These are phyloP conservation scores for Halcyon chelicuti DNA, from an alignment of 2,797 vertebrate genomes.

Conservation along the genomic window DNA sequence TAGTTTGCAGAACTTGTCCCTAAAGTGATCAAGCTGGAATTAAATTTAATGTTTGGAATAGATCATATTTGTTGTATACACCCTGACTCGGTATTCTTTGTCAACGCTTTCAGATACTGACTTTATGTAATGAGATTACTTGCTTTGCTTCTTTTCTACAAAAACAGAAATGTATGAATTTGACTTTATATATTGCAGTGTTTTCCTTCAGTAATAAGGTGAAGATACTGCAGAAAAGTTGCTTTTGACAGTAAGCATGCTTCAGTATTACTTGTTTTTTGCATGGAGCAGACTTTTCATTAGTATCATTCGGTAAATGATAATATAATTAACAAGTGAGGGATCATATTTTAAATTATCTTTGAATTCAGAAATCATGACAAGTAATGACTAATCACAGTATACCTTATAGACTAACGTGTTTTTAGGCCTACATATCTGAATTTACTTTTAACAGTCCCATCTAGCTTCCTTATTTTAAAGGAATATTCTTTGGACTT, in stretches of 20 bases:
- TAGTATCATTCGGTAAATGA: background rate
- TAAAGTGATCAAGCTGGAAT: background rate
- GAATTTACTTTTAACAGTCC: background rate
- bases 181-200: background rate
- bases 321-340: background rate
- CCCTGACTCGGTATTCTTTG: background rate
- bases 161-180: background rate
- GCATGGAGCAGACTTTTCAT: background rate
- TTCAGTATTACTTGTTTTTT: background rate
- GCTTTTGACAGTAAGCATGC: background rate
- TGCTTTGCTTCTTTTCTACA: constrained; percentile 16
- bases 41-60: constrained; percentile 1
- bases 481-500: background rate
- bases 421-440: background rate
- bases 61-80: background rate
- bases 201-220: background rate
- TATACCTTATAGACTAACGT: background rate
- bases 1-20: constrained; percentile 3
- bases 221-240: background rate
- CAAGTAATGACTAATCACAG: background rate
- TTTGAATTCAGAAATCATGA: background rate
- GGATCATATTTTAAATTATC: background rate
- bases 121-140: background rate
- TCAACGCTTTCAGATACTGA: background rate
- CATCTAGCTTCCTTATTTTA: background rate